phyloP scores from a whole-genome alignment of 2,113 vertebrate genomes.

The Phrynosoma blainvillii region DNA sequence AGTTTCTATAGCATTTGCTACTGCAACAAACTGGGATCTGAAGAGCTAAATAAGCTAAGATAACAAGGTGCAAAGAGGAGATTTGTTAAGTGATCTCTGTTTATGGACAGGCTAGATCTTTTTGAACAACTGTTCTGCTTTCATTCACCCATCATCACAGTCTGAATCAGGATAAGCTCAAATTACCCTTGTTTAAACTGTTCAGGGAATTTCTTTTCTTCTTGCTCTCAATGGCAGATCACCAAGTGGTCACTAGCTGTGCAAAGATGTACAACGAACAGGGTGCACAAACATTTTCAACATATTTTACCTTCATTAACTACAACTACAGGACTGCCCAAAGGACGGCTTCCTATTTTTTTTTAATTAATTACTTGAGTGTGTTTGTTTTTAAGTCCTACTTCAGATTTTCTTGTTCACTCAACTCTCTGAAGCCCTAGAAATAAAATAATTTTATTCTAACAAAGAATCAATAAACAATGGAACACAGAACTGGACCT shows the following conservation, averaged over 20 bases:
- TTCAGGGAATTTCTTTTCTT: conserved; percentile 41
- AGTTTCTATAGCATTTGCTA: conserved; percentile 7
- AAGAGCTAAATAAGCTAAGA: conserved; percentile 49
- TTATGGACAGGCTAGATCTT: conserved; percentile 52
- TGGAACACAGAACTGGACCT: too few relatives aligned
- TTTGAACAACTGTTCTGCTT: conserved; percentile 68
- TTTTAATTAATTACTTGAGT: too few relatives aligned
- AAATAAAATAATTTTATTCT: too few relatives aligned
- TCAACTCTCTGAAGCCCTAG: too few relatives aligned
- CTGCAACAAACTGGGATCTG: conserved; percentile 51
- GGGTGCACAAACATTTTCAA: conserved; percentile 48
- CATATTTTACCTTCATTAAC: background rate
- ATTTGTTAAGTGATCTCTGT: conserved; percentile 66
- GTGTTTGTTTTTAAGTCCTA: too few relatives aligned
- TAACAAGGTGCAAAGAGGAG: conserved; percentile 55
- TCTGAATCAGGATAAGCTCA: conserved; percentile 47
- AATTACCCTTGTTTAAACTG: conserved; percentile 53
- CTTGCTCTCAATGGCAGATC: conserved; percentile 36
- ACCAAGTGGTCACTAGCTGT: conserved; percentile 39
- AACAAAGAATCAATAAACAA: too few relatives aligned
- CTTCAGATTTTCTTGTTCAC: too few relatives aligned
- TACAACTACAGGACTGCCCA: background rate
- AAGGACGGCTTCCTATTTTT: too few relatives aligned
- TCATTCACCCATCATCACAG: conserved; percentile 56
- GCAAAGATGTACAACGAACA: conserved; percentile 53